Conservation (phyloP, 2,888 invertebrate genomes). For the Platycnemis pennipes region DNA sequence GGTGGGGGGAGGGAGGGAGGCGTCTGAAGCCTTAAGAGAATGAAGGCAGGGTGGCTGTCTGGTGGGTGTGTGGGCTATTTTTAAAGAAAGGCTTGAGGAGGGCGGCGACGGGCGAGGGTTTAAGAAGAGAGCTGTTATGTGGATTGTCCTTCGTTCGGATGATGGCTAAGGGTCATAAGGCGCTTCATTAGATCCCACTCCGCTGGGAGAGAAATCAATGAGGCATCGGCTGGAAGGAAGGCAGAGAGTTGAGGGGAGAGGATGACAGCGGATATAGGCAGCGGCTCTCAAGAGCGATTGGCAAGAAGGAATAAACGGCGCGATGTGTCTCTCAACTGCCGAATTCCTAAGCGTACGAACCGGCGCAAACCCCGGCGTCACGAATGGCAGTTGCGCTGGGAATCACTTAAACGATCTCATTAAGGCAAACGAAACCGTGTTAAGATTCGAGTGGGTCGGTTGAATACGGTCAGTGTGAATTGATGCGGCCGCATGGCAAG, state of each 20-base stretch:
- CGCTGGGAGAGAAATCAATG: constrained; percentile 58
- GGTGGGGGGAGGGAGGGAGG: neutral
- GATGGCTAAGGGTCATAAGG: constrained; percentile 49
- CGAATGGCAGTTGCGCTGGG: constrained; percentile 21
- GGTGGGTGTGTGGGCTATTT: constrained; percentile 29
- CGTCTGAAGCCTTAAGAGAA: neutral
- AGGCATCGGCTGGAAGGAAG: neutral
- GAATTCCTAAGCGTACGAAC: constrained; percentile 55
- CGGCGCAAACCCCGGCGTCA: constrained; percentile 56
- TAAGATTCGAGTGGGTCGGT: constrained; percentile 16
- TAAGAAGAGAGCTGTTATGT: neutral
- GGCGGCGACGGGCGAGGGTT: neutral
- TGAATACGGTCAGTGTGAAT: neutral
- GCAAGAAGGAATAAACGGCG: neutral
- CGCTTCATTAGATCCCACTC: constrained; percentile 55
- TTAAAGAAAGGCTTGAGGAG: constrained; percentile 3
- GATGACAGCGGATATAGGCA: neutral
- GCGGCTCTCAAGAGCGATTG: neutral
- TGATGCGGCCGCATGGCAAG: constrained; percentile 6
- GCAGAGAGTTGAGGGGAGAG: neutral
- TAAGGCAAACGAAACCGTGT: constrained; percentile 52
- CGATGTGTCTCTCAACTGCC: constrained; percentile 50
- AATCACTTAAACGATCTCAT: constrained; percentile 62
- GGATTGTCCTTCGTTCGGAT: constrained; percentile 63
- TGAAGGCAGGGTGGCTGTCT: neutral